Evolutionary conservation across 1,140 invertebrate genomes (phyloP), one percentile per base, ranked within the genome.

Genomic region (Pemphigus obesinymphae): DNA sequence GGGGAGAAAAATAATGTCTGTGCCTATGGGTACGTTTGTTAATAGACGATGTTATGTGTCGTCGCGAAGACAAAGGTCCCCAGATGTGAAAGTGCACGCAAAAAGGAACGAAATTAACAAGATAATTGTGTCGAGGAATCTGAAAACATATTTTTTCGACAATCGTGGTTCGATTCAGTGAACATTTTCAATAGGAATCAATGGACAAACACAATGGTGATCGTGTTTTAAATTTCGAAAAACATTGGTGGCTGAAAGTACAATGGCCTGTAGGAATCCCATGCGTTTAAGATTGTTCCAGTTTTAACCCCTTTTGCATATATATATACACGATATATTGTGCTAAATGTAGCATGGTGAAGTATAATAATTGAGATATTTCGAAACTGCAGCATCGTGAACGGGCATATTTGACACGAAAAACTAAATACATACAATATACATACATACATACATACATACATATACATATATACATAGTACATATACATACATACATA

Each of bases 11-110:
- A 58, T 13, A 40, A 45, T 45, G 10, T 17, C n/a, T 78, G 40
- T 26, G n/a, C 37, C 10, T 61, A 43, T 78, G 17, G 10, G 29
- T 31, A 17, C 13, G 26, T 29, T 15, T 29, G 13, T 58, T 15
- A 23, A 76, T 76, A 55, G 48, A 17, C 50, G 20, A 37, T 58
- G 50, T 58, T 76, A 37, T 55, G 40, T 58, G 73, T 58, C n/a
- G 72, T 76, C 34, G 53, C 11, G 29, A 78, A 78, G 75, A 78
- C 75, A 78, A 78, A 37, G 31, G 75, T 43, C 75, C 40, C 23
- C 15, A 5, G 40, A 45, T 13, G 43, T 13, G 37, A 34, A 70
- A 73, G 7, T 50, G 26, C 26, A 7, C 23, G 8, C 26, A 37
- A 0, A 73, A n/a, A 5, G 70, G 43, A 50, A 73, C 43, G 45